phyloP scores from a whole-genome alignment of 2,888 invertebrate species.

The Ophraella communa region DNA sequence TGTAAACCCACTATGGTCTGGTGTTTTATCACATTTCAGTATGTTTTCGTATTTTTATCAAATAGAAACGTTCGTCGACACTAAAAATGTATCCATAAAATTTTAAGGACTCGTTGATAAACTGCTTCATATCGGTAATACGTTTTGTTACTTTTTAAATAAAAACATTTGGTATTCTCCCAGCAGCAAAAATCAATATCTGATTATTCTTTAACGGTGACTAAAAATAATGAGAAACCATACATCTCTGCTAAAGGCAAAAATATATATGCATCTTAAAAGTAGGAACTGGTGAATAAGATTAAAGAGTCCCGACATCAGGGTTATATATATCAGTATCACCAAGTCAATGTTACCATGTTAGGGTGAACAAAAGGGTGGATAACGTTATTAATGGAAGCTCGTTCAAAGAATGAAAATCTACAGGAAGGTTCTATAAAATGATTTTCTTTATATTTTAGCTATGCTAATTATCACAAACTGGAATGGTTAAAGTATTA shows the following conservation, averaged over 20 bases:
- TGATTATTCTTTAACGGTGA: conserved; percentile 21
- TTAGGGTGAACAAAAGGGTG: conserved; percentile 1
- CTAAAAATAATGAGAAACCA: conserved; percentile 25
- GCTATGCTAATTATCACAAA: no score
- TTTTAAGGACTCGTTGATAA: not conserved
- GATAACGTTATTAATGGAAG: not conserved
- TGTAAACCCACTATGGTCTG: no score
- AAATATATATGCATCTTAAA: conserved; percentile 25
- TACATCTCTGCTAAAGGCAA: conserved; percentile 22
- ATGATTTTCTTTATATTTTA: no score
- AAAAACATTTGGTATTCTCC: conserved; percentile 12
- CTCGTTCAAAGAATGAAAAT: not conserved
- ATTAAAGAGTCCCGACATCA: conserved; percentile 21
- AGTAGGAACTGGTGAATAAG: conserved; percentile 24
- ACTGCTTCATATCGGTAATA: not conserved
- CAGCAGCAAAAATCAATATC: conserved; percentile 18
- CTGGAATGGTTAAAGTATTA: no score
- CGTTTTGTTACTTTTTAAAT: conserved; percentile 10
- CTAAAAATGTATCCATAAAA: not conserved
- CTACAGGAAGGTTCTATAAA: not conserved
- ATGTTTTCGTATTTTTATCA: no score
- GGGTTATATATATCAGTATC: conserved; percentile 22
- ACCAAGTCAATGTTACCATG: conserved; percentile 16
- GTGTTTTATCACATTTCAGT: no score
- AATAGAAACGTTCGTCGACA: not conserved